These are phyloP conservation scores for Sialia sialis DNA, from an alignment of 2,113 vertebrate species.

Conservation along the genomic window DNA sequence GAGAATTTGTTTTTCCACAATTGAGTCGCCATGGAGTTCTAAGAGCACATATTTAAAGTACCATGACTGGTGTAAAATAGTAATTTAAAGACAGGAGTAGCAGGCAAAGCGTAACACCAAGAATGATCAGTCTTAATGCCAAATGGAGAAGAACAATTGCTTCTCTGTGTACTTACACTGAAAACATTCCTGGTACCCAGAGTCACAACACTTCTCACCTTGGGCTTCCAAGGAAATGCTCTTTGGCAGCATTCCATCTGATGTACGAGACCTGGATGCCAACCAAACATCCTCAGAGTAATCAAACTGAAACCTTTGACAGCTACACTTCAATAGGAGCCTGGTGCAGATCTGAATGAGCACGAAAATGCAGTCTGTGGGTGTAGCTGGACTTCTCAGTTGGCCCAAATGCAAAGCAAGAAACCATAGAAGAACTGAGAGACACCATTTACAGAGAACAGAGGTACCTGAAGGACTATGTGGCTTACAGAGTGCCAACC, in stretches of 20 bases:
- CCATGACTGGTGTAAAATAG: not conserved
- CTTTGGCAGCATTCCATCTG: not conserved
- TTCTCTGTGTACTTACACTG: not conserved
- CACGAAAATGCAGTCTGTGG: not conserved
- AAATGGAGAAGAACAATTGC: not conserved
- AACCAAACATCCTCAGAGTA: not conserved
- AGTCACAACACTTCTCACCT: not conserved
- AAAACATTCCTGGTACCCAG: not conserved
- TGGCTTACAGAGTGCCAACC: not conserved
- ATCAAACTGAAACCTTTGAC: not conserved
- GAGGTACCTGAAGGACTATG: not conserved
- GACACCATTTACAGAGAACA: not conserved
- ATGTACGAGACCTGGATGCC: not conserved
- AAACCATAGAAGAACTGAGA: not conserved
- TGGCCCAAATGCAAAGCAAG: not conserved
- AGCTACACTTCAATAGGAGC: not conserved
- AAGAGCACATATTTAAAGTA: not conserved
- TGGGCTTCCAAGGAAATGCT: not conserved
- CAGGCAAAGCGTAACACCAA: not conserved
- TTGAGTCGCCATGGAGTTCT: not conserved
- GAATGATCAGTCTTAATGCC: not conserved
- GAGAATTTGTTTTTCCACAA: not conserved
- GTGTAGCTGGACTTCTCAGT: not conserved
- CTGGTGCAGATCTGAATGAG: not conserved
- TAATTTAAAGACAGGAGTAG: not conserved